Conservation (phyloP, 2,888 invertebrate species). For the Papilio demoleus region DNA sequence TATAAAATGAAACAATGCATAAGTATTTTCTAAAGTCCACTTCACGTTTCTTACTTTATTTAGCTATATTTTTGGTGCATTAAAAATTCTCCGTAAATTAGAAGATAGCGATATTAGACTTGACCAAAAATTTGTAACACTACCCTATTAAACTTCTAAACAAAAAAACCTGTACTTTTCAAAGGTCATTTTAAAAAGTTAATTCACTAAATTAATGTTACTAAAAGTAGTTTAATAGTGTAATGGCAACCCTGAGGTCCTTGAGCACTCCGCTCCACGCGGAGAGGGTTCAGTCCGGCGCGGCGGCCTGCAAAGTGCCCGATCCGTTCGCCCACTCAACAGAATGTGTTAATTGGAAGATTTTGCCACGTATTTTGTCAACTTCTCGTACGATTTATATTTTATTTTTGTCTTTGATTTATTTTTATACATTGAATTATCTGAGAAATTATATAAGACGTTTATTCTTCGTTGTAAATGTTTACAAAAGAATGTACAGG, state of each 20-base stretch:
- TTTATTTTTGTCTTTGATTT: not conserved
- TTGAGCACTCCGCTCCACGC: conserved; percentile 2
- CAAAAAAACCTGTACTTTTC: too few species aligned
- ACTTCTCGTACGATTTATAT: not conserved
- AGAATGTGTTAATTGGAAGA: conserved; percentile 18
- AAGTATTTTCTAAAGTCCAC: too few species aligned
- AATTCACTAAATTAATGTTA: too few species aligned
- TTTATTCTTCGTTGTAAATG: too few species aligned
- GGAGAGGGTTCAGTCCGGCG: conserved; percentile 13
- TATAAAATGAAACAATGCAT: too few species aligned
- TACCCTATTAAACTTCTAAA: not conserved
- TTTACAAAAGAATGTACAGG: not conserved
- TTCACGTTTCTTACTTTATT: too few species aligned
- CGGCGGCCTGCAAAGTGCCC: conserved; percentile 21
- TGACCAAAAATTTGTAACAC: not conserved
- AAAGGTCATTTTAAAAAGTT: too few species aligned
- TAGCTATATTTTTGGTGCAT: not conserved
- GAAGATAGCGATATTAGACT: not conserved
- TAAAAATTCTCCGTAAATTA: not conserved
- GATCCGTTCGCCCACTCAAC: conserved; percentile 23
- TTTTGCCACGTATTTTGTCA: conserved; percentile 18
- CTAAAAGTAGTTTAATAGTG: not conserved
- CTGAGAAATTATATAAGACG: too few species aligned
- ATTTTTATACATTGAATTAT: too few species aligned
- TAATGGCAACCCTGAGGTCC: conserved; percentile 20